Base-by-base conservation (phyloP, 2,113 vertebrate genomes). In the Gulo gulo region DNA sequence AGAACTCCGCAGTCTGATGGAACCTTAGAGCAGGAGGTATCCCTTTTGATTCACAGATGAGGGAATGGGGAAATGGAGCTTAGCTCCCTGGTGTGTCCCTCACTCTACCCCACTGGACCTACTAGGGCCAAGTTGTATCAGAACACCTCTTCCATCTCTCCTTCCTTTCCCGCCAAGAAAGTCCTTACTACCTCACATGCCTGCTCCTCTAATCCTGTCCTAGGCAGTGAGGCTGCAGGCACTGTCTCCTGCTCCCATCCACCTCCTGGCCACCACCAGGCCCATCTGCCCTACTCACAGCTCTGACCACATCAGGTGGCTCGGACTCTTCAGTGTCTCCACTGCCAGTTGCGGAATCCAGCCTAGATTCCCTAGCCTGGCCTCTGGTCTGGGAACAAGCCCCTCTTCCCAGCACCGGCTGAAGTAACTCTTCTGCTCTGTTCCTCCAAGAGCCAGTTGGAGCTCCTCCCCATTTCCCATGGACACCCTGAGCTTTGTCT, bases 371-470 rank as follows among this genome's bases (percentile, higher is more conserved):
- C 31, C 18, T 3, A 52, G 74, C 39, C 34, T 4, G 36, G 26
- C 42, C 88, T 78, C 91, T 39, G 9, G 2, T 8, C 23, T 29
- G 21, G 42, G 31, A 61, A 24, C 2, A 31, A 12, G 1, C 4
- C 6, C 4, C 1, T 59, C 3, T 14, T 26, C 31, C 15, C 31
- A 45, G 82, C n/a, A 55, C 52, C 5, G 16, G 52, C 2, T 1
- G 13, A 18, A 24, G 24, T 29, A 8, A 15, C 21, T 2, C 20
- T 79, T 61, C 26, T 11, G 23, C 29, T 57, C 57, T 76, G n/a
- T 4, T 29, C 12, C 1, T 63, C 29, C 10, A 4, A 55, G 47
- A 39, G 45, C 45, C 39, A 81, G 1, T 4, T 11, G 0, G 9
- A 71, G 45, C 12, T 74, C 36, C 21, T 36, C 11, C 21, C 7